Base-by-base conservation (phyloP, 2,888 invertebrate species). In the Leucoma salicis region DNA sequence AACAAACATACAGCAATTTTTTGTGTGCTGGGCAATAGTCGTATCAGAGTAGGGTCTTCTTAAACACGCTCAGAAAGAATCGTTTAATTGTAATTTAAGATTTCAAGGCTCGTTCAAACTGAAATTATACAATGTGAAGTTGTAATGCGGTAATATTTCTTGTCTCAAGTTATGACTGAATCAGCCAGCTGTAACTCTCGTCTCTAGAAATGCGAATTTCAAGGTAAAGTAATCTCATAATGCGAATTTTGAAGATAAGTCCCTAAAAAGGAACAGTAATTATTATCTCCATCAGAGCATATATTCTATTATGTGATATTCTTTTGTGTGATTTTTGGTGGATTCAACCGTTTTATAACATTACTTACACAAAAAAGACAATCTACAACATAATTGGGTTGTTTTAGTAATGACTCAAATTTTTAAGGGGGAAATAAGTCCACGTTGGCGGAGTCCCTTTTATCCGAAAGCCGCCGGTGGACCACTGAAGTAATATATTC, bases 201-300 rank as follows among this genome's bases (percentile, higher is more conserved):
- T 29, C 29, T 29, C 29, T 5, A 29, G 29, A 29, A 29, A 6
- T 7, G 7, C 24, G 21, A 48, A 36, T 43, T 49, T 57, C 31
- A 33, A 39, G 31, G 25, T 41, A 31, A 37, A 36, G 31, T 16
- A 32, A 39, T 31, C n/a, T n/a, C n/a, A n/a, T n/a, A n/a, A n/a
- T n/a, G n/a, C n/a, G n/a, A n/a, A n/a, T n/a, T n/a, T n/a, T n/a
- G n/a, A n/a, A n/a, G n/a, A n/a, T n/a, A n/a, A n/a, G 44, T 54
- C 14, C 32, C 18, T 18, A 36, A 49, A 47, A 49, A 35, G 34
- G 32, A 3, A 42, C 13, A 44, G 24, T 41, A 46, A 58, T 49
- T 42, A 37, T 45, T 42, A 43, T 42, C 21, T 45, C 38, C 34
- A 16, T 4, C 36, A 39, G 16, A 35, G 40, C 39, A 24, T n/a